phyloP scores from a whole-genome alignment of 2,797 vertebrate species.

The Galaxias olidus region DNA sequence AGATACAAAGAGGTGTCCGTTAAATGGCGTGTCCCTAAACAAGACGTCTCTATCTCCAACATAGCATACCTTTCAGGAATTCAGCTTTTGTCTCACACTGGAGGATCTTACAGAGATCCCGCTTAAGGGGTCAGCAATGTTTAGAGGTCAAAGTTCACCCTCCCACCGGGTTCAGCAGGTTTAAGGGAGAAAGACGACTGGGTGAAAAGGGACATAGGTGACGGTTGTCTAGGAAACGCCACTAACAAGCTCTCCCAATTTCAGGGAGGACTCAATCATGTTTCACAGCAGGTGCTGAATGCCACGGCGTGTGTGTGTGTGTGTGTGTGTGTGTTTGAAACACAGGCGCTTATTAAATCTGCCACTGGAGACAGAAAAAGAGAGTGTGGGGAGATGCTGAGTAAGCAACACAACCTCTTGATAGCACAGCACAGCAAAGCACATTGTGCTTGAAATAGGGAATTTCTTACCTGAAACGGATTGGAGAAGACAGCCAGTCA shows the following conservation, averaged over 20 bases:
- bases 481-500: constrained; percentile 44
- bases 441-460: constrained; percentile 43
- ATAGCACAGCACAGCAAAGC: constrained; percentile 41
- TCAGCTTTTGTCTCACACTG: constrained; percentile 20
- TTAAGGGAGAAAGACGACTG: constrained; percentile 1
- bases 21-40: neutral
- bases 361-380: constrained; percentile 21
- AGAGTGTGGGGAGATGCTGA: constrained; percentile 44
- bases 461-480: constrained; percentile 32
- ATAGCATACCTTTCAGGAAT: neutral
- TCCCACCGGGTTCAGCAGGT: constrained; percentile 12
- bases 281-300: constrained; percentile 13
- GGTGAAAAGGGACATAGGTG: constrained; percentile 21
- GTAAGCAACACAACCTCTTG: constrained; percentile 37
- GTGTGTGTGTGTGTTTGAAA: constrained; percentile 5
- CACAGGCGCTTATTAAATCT: constrained; percentile 61
- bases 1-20: too few relatives aligned
- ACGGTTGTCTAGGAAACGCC: constrained; percentile 32
- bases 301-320: constrained; percentile 10
- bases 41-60: neutral
- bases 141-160: constrained; percentile 35
- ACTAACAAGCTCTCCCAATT: constrained; percentile 23
- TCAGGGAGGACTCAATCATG: constrained; percentile 19
- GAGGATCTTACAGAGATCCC: neutral
- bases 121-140: constrained; percentile 6